Base-by-base conservation (phyloP, 2,797 vertebrate species). In the Nyctibius grandis region DNA sequence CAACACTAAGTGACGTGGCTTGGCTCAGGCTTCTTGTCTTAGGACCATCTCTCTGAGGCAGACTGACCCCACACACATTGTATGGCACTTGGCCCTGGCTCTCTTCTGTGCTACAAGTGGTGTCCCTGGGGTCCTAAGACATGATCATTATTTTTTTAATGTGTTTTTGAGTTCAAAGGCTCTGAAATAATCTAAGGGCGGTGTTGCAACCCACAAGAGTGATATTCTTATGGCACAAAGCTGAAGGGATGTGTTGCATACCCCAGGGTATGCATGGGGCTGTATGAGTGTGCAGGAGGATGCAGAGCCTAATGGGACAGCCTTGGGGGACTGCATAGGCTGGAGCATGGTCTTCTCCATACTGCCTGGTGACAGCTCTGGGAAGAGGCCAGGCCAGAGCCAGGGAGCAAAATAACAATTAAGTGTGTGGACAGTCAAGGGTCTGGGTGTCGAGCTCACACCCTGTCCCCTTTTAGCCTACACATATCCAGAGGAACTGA, bases 81-180 rank as follows among this genome's bases (percentile, higher is more conserved):
- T 8, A 31, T 48, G 29, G 48, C n/a, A 25, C 36, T 85, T 45
- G 54, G 70, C 80, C 70, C 31, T 67, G 65, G 33, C 23, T 53
- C 50, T 78, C 57, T 69, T 64, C 84, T 59, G 34, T 51, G 59
- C 67, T 88, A 26, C 34, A 86, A 88, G 54, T 33, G 25, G 2
- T 36, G 31, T 76, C 36, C n/a, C 67, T 38, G 6, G 5, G 2
- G 51, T 74, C 56, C 75, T 60, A n/a, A 82, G 40, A 67, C 33
- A 50, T 29, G 34, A 48, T 79, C 28, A 20, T 73, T 61, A 16
- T 34, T 72, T 83, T 68, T 34, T 23, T 72, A 25, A 63, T 69
- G n/a, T 76, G 65, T 38, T 91, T 87, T 73, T 70, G 15, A 56
- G 44, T 87, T 85, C 59, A 82, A 73, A 92, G 44, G 20, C 48